phyloP scores from a whole-genome alignment of 2,113 vertebrate species.

The Pteruthius melanotis region DNA sequence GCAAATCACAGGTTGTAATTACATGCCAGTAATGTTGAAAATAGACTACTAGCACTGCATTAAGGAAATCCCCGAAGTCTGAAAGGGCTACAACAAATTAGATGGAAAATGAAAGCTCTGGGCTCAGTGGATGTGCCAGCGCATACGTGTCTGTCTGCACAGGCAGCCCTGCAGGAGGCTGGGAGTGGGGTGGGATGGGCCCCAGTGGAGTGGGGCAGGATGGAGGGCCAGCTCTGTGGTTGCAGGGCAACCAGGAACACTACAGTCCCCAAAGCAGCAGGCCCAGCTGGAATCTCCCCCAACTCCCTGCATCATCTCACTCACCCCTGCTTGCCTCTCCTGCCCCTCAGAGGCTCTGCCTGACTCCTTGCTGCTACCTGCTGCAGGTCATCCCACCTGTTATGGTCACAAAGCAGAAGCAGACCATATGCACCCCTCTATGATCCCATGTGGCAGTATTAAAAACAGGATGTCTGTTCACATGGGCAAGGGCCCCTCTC shows the following conservation, averaged over 20 bases:
- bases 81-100: neutral
- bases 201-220: neutral
- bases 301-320: accelerated
- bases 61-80: neutral
- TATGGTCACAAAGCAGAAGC: accelerated
- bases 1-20: neutral
- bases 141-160: accelerated
- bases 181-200: too few relatives aligned
- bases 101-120: neutral
- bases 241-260: accelerated
- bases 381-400: neutral
- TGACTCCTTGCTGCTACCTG: accelerated
- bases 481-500: too few relatives aligned
- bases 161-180: neutral
- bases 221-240: accelerated
- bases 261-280: accelerated
- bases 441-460: accelerated
- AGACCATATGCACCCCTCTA: accelerated
- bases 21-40: neutral
- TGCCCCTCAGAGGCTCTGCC: accelerated
- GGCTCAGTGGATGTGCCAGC: accelerated
- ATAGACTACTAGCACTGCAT: neutral
- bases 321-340: accelerated
- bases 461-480: too few relatives aligned
- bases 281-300: too few relatives aligned